Percentiles rank a stretch among this genome's conserved stretches.
Evolutionary conservation across 1,140 invertebrate genomes (phyloP).

Genomic region (Bombus consobrinus): DNA sequence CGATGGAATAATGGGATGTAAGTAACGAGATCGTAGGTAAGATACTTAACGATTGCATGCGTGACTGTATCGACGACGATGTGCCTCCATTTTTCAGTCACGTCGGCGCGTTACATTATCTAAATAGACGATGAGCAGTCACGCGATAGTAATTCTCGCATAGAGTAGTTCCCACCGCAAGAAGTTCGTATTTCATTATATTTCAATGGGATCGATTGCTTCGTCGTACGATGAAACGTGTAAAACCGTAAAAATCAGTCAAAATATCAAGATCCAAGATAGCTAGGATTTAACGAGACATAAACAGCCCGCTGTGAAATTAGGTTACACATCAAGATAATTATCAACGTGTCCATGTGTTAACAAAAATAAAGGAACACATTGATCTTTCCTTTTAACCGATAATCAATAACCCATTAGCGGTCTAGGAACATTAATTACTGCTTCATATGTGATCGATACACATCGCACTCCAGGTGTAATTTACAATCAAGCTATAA

Average conservation of each 20-base stretch:
- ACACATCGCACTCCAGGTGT: not conserved
- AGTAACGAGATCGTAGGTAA: constrained; percentile 37
- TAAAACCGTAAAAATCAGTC: not conserved
- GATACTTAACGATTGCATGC: not conserved
- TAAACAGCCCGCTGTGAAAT: constrained; percentile 31
- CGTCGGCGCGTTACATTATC: not conserved
- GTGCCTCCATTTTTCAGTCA: constrained; percentile 22
- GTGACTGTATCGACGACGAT: not conserved
- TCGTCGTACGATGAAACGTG: not conserved
- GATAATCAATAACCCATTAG: constrained; percentile 48
- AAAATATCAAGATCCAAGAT: too few species aligned
- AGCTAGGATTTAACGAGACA: constrained; percentile 30
- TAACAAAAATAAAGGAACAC: constrained; percentile 37
- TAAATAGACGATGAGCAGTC: not conserved
- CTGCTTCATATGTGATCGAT: constrained; percentile 12
- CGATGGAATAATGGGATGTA: not conserved
- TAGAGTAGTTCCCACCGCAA: not conserved
- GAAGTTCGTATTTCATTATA: not conserved
- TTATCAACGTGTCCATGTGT: constrained; percentile 29
- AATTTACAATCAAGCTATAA: constrained; percentile 21
- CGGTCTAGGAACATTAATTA: constrained; percentile 49
- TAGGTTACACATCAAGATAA: constrained; percentile 41
- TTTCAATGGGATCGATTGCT: not conserved
- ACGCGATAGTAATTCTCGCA: constrained; percentile 35
- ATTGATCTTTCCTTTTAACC: constrained; percentile 1